Conservation (phyloP, 1,140 invertebrate species). For the Diachasmimorpha longicaudata region DNA sequence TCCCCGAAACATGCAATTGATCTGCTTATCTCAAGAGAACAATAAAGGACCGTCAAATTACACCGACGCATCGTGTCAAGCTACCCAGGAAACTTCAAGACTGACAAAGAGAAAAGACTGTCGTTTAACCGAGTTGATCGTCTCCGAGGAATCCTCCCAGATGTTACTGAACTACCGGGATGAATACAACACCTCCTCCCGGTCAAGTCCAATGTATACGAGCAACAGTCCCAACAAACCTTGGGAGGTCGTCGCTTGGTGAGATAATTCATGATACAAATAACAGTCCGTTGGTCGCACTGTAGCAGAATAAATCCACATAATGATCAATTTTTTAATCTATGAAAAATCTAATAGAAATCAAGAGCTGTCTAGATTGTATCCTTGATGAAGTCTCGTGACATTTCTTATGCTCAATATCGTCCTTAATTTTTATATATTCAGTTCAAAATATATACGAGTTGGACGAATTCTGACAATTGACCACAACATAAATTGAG, state of each 20-base stretch:
- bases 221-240: constrained; percentile 56
- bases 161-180: constrained; percentile 44
- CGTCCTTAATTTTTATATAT: no score
- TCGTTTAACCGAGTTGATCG: constrained; percentile 15
- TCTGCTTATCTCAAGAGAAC: constrained; percentile 39
- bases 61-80: constrained; percentile 45
- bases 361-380: no score
- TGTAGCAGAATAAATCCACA: no score
- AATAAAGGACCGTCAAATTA: constrained; percentile 25
- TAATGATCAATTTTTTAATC: no score
- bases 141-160: constrained; percentile 35
- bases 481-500: no score
- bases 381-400: no score
- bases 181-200: constrained; percentile 38
- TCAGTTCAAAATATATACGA: no score
- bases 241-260: constrained; percentile 58
- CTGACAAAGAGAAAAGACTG: background rate
- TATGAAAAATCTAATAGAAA: no score
- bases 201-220: constrained; percentile 52
- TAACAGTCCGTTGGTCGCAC: no score
- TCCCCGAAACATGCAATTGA: constrained; percentile 45
- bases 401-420: no score
- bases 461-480: no score
- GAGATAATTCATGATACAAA: constrained; percentile 23
- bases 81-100: constrained; percentile 25